These are phyloP conservation scores for Enteromius mattozi DNA, from an alignment of 2,797 vertebrate genomes.

Conservation along the genomic window DNA sequence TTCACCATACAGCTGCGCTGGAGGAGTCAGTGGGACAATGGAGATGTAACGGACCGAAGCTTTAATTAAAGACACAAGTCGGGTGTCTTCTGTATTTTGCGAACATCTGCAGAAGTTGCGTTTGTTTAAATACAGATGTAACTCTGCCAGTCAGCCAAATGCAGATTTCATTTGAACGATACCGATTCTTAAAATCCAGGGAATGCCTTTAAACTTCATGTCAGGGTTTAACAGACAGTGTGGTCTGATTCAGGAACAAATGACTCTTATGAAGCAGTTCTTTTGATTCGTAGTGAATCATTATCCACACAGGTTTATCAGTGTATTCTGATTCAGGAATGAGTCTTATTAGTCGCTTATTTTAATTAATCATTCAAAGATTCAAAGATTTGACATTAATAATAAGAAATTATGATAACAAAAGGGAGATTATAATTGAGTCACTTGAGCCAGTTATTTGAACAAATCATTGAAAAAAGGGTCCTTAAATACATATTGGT, in stretches of 20 bases:
- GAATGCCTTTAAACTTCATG: neutral
- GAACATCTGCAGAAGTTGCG: conserved; percentile 16
- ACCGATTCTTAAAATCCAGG: neutral
- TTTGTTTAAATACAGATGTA: conserved; percentile 18
- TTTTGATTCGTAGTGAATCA: neutral
- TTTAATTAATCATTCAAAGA: neutral
- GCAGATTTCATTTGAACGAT: neutral
- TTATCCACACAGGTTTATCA: neutral
- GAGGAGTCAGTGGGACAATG: conserved; percentile 17
- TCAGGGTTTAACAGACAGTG: neutral
- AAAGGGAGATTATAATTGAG: neutral
- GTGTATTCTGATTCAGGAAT: neutral
- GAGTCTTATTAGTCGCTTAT: neutral
- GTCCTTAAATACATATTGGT: neutral
- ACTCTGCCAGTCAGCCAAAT: neutral
- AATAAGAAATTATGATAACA: neutral
- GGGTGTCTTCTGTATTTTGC: conserved; percentile 22
- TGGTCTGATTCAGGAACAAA: neutral
- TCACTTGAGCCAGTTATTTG: neutral
- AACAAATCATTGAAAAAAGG: neutral
- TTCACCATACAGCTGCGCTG: conserved; percentile 7
- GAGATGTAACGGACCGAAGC: conserved; percentile 24
- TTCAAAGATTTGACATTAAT: neutral
- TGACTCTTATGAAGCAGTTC: neutral
- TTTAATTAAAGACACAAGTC: conserved; percentile 43